Base-by-base conservation (phyloP, 1,140 invertebrate species). In the Drusus annulatus region DNA sequence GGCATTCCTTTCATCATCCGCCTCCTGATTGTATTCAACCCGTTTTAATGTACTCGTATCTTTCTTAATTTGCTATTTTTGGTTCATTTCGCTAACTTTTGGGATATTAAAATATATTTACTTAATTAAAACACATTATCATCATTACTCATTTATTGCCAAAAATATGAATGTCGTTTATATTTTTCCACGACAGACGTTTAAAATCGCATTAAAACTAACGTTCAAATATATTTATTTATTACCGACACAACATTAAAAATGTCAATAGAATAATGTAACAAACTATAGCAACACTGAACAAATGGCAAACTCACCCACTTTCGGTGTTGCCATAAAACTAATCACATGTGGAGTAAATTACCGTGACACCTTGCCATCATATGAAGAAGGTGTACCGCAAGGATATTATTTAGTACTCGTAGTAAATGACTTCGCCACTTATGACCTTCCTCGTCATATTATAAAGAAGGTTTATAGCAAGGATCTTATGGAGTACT, bases 131-230 rank as follows among this genome's bases (percentile, higher is more conserved):
- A 45, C 36, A 45, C 36, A 10, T 45, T 8, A 13, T 45, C 36
- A 13, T 45, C 2, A 28, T 74, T 74, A 76, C 62, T 79, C 16
- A 73, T 82, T 82, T 82, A 82, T 82, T 82, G 77, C 78, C 68
- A 82, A 82, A 82, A 82, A 80, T 80, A 82, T 58, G 78, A 28
- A 68, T 82, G 78, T 65, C 81, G 76, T 80, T 62, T 82, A 73
- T 82, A 77, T 73, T 76, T 71, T 45, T 52, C 80, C 74, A 80
- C 76, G 78, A 63, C 81, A 82, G 65, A 81, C 80, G 78, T 60
- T 60, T 60, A 60, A 28, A 65, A 65, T 65, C 62, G 62, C 62
- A 65, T 65, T 25, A 31, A 63, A 65, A 45, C 36, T 45, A 45
- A 45, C 36, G 10, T 45, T 45, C 10, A 45, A n/a, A n/a, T 65